Evolutionary conservation across 2,797 vertebrate genomes (phyloP), one percentile per base, ranked within the genome.

Genomic region (Leptodactylus fallax): DNA sequence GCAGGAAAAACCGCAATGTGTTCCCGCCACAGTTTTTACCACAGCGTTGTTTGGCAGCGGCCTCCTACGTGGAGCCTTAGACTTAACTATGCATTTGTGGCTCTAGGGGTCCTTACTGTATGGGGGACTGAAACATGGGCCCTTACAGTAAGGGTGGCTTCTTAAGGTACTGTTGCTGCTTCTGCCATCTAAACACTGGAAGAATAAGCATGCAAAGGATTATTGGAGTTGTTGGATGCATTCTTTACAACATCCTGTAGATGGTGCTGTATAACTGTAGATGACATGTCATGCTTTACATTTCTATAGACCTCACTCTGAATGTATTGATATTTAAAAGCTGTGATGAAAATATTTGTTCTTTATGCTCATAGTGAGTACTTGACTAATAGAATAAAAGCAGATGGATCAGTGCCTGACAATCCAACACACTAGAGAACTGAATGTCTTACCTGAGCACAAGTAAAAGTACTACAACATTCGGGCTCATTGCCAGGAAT

Each of bases 221-320:
- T 55, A 13, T 2, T 8, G 53, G 23, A 36, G 1, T 19, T 74
- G 17, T 8, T 27, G 19, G 47, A 0, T 76, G 86, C 81, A 83
- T 87, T 83, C n/a, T 67, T 63, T 3, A 7, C 17, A 56, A 47
- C 45, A 10, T 63, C 81, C 86, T 67, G 49, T 58, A 87, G 86
- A 78, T 87, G 86, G 86, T 58, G 86, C 60, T 63, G 36, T 83
- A 17, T 3, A 53, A 51, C 86, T 76, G 45, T 49, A 63, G 11
- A 51, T 85, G 6, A 55, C 27, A 23, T 82, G 0, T 2, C 5
- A 10, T 53, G 11, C 12, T 53, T 13, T 53, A 13, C 71, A 21
- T 74, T 21, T 51, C 21, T 77, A 7, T 51, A 77, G 72, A 23
- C 5, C 5, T 23, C 36, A 36, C 36, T 36, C 36, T 36, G 36